These are phyloP conservation scores for Protophormia terraenovae DNA, from an alignment of 2,888 invertebrate genomes.

Conservation along the genomic window DNA sequence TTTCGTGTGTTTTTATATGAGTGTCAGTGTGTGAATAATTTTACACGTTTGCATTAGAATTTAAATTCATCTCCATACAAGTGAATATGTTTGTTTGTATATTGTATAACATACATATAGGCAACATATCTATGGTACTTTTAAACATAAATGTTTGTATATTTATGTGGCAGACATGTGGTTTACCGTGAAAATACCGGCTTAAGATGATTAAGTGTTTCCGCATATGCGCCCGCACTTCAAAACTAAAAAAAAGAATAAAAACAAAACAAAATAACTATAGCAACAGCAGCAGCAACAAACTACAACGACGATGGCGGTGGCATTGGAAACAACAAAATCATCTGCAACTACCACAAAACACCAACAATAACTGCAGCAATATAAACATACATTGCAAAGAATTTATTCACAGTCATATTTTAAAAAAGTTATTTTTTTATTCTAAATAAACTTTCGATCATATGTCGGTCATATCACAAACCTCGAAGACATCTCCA, in stretches of 20 bases:
- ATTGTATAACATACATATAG: slow-evolving; percentile 1
- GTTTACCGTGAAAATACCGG: slow-evolving; percentile 69
- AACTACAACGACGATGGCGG: not conserved
- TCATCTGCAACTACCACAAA: slow-evolving; percentile 63
- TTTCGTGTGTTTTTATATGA: not conserved
- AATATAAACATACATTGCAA: slow-evolving; percentile 19
- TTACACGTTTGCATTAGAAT: slow-evolving; percentile 63
- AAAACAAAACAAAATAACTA: slow-evolving; percentile 46
- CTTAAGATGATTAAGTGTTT: slow-evolving; percentile 69
- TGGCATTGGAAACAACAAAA: slow-evolving; percentile 44
- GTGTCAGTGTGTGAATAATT: slow-evolving; percentile 49
- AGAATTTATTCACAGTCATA: slow-evolving; percentile 14
- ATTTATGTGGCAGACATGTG: slow-evolving; percentile 68
- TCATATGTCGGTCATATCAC: no score
- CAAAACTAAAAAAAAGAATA: slow-evolving; percentile 70
- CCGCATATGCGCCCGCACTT: slow-evolving; percentile 68
- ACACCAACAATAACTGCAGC: slow-evolving; percentile 56
- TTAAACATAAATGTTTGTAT: slow-evolving; percentile 62
- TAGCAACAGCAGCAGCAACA: slow-evolving; percentile 15
- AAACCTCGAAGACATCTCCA: no score
- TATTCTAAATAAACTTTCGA: no score
- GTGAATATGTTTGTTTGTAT: not conserved
- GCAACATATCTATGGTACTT: slow-evolving; percentile 38
- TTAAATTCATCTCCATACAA: slow-evolving; percentile 52
- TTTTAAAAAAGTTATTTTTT: not conserved